Conservation (phyloP, 2,113 vertebrate genomes). For the Phasianus colchicus region DNA sequence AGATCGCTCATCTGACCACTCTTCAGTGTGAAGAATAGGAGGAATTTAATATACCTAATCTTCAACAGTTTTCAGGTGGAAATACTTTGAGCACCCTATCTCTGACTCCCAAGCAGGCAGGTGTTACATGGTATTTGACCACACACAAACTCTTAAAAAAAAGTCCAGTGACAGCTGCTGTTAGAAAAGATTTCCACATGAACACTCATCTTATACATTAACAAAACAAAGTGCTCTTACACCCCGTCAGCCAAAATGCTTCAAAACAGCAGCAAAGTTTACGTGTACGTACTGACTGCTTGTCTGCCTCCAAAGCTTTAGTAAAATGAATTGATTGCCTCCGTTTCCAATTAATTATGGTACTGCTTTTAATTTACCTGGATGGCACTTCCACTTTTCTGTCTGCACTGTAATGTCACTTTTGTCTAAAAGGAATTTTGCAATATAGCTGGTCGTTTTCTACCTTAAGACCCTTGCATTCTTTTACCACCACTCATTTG, state of each 20-base stretch:
- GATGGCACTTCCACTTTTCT: constrained; percentile 5
- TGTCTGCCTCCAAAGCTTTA: neutral
- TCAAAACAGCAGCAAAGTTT: constrained; percentile 12
- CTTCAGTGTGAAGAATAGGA: neutral
- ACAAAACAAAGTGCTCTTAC: neutral
- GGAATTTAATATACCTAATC: neutral
- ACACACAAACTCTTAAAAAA: neutral
- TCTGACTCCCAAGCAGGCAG: neutral
- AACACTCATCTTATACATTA: neutral
- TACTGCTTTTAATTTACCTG: constrained; percentile 45
- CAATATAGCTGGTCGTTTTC: constrained; percentile 77
- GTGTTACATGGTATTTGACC: neutral
- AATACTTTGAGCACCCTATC: too few relatives aligned
- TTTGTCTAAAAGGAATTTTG: constrained; percentile 62
- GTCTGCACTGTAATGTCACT: constrained; percentile 33
- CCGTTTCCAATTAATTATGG: constrained; percentile 50
- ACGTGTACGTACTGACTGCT: neutral
- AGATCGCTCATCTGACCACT: neutral
- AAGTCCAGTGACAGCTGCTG: neutral
- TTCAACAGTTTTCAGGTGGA: neutral
- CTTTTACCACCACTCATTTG: constrained; percentile 84
- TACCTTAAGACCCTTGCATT: constrained; percentile 75
- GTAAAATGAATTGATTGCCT: constrained; percentile 20
- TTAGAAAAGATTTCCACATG: neutral
- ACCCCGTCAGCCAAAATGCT: neutral